A percentile compares a stretch with the other conserved stretches of the same genome.
Evolutionary conservation across 2,888 invertebrate species (phyloP).

Genomic region (Oxytorus armatus): DNA sequence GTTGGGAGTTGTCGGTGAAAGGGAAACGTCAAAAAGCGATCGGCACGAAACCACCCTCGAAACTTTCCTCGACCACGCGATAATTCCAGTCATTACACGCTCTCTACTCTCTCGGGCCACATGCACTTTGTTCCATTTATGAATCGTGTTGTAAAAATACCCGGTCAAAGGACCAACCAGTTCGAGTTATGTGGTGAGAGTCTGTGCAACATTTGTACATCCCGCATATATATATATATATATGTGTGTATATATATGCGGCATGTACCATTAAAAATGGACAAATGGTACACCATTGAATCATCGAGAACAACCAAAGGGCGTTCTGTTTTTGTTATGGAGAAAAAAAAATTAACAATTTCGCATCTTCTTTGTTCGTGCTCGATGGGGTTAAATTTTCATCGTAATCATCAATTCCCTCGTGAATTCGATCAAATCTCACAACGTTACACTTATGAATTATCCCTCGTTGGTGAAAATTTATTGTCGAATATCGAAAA

Average conservation of each 20-base stretch:
- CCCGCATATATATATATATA: no score
- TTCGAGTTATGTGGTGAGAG: neutral
- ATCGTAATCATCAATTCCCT: neutral
- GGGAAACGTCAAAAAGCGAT: slow-evolving; percentile 53
- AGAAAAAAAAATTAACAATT: slow-evolving; percentile 15
- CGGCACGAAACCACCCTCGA: slow-evolving; percentile 51
- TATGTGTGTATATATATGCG: no score
- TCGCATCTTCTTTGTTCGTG: neutral
- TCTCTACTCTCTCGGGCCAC: slow-evolving; percentile 34
- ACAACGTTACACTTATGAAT: neutral
- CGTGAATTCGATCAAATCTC: neutral
- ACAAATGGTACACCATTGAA: slow-evolving; percentile 31
- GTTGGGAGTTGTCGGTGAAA: slow-evolving; percentile 69
- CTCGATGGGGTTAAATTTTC: slow-evolving; percentile 15
- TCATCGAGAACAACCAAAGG: slow-evolving; percentile 46
- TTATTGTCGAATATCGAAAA: neutral
- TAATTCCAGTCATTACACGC: slow-evolving; percentile 72
- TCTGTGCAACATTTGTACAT: slow-evolving; percentile 13
- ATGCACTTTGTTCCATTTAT: slow-evolving; percentile 66
- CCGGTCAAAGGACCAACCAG: slow-evolving; percentile 69
- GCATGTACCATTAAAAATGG: slow-evolving; percentile 11
- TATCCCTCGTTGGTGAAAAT: neutral
- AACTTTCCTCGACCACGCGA: slow-evolving; percentile 62
- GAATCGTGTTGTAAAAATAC: slow-evolving; percentile 68
- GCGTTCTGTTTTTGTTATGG: slow-evolving; percentile 73